phyloP scores from a whole-genome alignment of 2,113 vertebrate genomes.

The Eolophus roseicapilla region DNA sequence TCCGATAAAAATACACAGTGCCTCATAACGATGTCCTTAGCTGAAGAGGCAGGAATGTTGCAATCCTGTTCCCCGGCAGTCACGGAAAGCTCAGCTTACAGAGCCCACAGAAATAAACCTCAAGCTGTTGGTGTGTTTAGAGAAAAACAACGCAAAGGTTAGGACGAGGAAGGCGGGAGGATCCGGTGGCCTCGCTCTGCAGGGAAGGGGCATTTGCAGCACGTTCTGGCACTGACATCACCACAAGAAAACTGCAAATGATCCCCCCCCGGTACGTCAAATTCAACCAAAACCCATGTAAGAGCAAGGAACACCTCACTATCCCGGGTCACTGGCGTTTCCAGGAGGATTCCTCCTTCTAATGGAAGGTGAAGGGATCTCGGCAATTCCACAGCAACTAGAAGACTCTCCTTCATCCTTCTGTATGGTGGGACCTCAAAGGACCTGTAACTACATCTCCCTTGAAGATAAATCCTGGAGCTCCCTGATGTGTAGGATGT shows the following conservation, averaged over 20 bases:
- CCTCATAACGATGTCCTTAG: slow-evolving; percentile 64
- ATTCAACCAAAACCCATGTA: neutral
- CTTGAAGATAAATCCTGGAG: neutral
- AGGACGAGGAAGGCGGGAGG: slow-evolving; percentile 10
- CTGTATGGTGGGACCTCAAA: neutral
- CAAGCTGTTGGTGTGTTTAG: slow-evolving; percentile 39
- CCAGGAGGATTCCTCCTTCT: neutral
- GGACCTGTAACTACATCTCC: neutral
- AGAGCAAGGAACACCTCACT: neutral
- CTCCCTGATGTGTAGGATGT: fast-evolving
- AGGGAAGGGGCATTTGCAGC: neutral
- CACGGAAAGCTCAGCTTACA: slow-evolving; percentile 66
- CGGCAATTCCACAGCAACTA: neutral
- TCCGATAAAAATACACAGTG: slow-evolving; percentile 62
- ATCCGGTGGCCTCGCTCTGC: neutral
- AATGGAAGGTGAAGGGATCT: neutral
- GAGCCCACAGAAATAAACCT: slow-evolving; percentile 66
- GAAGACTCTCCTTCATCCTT: neutral
- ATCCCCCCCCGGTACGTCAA: neutral
- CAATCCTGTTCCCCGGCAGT: slow-evolving; percentile 61
- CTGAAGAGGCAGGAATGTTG: slow-evolving; percentile 67
- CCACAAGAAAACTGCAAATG: neutral
- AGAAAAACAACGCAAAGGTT: slow-evolving; percentile 59
- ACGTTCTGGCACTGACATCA: neutral
- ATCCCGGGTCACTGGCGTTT: neutral